These are phyloP conservation scores for Enteromius radiatus DNA, from an alignment of 2,797 vertebrate species.

Conservation along the genomic window DNA sequence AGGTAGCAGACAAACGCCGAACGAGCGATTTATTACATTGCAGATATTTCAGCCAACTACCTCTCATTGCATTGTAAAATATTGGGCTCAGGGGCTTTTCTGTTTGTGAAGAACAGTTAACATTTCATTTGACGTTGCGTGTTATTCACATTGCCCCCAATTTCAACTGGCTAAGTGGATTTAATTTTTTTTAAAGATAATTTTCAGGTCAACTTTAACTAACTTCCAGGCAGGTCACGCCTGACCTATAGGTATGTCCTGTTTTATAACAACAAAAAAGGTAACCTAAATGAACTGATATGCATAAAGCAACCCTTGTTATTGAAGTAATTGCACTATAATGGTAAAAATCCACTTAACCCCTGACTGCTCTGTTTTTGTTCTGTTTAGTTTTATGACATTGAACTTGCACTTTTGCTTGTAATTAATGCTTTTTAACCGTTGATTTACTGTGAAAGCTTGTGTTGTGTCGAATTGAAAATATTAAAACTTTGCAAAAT, in stretches of 20 bases:
- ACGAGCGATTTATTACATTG: conserved; percentile 21
- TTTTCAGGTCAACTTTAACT: neutral
- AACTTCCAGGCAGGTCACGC: neutral
- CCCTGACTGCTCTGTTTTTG: conserved; percentile 13
- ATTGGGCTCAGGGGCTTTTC: conserved; percentile 29
- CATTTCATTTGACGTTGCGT: neutral
- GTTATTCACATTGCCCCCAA: neutral
- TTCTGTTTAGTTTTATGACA: conserved; percentile 43
- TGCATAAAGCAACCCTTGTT: neutral
- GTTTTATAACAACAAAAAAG: conserved; percentile 4
- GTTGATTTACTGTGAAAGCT: conserved; percentile 54
- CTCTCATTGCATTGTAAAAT: conserved; percentile 53
- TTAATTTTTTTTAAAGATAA: neutral
- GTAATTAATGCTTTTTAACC: conserved; percentile 48
- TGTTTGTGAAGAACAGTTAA: conserved; percentile 27
- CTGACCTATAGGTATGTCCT: neutral
- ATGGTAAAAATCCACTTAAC: conserved; percentile 2
- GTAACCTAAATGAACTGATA: neutral
- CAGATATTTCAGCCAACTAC: conserved; percentile 57
- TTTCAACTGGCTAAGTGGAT: neutral
- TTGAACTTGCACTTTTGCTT: conserved; percentile 58
- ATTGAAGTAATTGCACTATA: conserved; percentile 48
- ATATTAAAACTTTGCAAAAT: conserved; percentile 43
- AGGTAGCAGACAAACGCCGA: conserved; percentile 55
- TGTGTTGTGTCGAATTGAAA: conserved; percentile 43